Percentiles rank a stretch among this genome's conserved stretches.
phyloP scores from a whole-genome alignment of 2,888 invertebrate species.

The Muschampia plurimacula region DNA sequence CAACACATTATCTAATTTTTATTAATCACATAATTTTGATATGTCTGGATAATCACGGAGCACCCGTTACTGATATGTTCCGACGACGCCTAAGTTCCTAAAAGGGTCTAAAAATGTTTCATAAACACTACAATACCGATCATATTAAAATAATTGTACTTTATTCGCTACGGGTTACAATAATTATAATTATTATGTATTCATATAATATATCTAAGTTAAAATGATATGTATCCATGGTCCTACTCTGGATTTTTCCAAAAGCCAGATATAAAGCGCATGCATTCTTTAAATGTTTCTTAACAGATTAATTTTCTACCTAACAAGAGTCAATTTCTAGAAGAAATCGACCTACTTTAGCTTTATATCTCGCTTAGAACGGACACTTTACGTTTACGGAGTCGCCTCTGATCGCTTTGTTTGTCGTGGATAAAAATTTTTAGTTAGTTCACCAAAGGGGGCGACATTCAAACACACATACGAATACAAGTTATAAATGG shows the following conservation, averaged over 20 bases:
- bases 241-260: conserved; percentile 81
- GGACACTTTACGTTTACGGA: conserved; percentile 73
- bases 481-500: conserved; percentile 52
- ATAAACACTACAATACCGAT: conserved; percentile 78
- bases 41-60: conserved; percentile 75
- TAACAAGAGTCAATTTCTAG: conserved; percentile 55
- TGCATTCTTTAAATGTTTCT: conserved; percentile 80
- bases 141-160: conserved; percentile 83
- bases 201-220: conserved; percentile 62
- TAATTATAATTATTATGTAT: conserved; percentile 62
- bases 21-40: conserved; percentile 82
- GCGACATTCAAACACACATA: conserved; percentile 66
- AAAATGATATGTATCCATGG: conserved; percentile 80
- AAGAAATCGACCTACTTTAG: conserved; percentile 57
- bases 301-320: conserved; percentile 57
- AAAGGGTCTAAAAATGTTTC: conserved; percentile 74
- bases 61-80: conserved; percentile 68
- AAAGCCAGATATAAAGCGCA: conserved; percentile 85
- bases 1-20: conserved; percentile 55
- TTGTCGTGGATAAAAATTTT: conserved; percentile 51
- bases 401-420: conserved; percentile 74
- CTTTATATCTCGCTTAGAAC: conserved; percentile 83
- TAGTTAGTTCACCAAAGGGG: conserved; percentile 53
- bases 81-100: conserved; percentile 56
- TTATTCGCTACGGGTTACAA: conserved; percentile 71